Evolutionary conservation across 2,797 vertebrate genomes (phyloP).

Genomic region (Halcyon smyrnensis): DNA sequence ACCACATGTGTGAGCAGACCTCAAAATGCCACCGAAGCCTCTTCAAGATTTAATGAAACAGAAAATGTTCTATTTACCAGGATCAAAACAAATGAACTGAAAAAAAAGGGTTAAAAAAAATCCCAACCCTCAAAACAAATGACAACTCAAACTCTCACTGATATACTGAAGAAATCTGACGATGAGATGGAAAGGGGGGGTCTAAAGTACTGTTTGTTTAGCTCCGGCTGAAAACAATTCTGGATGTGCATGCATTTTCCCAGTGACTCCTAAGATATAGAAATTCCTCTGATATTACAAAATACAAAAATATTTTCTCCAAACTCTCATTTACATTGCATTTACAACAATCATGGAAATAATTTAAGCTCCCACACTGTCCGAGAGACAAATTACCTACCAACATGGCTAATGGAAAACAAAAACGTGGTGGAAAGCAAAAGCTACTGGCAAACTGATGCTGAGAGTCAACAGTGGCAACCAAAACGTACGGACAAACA

Average conservation of each 20-base stretch:
- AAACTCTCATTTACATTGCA: slow-evolving; percentile 96
- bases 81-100: slow-evolving; percentile 43
- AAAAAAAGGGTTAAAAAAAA: not conserved
- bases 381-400: slow-evolving; percentile 74
- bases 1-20: slow-evolving; percentile 36
- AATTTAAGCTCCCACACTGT: slow-evolving; percentile 90
- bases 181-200: slow-evolving; percentile 35
- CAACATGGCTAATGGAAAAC: slow-evolving; percentile 39
- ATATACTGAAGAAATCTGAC: slow-evolving; percentile 60
- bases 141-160: slow-evolving; percentile 62
- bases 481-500: not conserved
- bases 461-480: slow-evolving; percentile 63
- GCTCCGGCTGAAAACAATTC: slow-evolving; percentile 68
- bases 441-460: slow-evolving; percentile 65
- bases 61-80: slow-evolving; percentile 59
- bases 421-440: slow-evolving; percentile 3
- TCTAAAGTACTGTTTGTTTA: slow-evolving; percentile 61
- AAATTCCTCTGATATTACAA: slow-evolving; percentile 97
- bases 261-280: slow-evolving; percentile 87
- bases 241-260: slow-evolving; percentile 72
- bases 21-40: slow-evolving; percentile 45
- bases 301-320: slow-evolving; percentile 99
- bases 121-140: not conserved
- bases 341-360: slow-evolving; percentile 93
- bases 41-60: slow-evolving; percentile 19